A percentile compares a stretch with the other conserved stretches of the same genome.
Conservation (phyloP, 2,113 vertebrate species). For the Nasalis larvatus region DNA sequence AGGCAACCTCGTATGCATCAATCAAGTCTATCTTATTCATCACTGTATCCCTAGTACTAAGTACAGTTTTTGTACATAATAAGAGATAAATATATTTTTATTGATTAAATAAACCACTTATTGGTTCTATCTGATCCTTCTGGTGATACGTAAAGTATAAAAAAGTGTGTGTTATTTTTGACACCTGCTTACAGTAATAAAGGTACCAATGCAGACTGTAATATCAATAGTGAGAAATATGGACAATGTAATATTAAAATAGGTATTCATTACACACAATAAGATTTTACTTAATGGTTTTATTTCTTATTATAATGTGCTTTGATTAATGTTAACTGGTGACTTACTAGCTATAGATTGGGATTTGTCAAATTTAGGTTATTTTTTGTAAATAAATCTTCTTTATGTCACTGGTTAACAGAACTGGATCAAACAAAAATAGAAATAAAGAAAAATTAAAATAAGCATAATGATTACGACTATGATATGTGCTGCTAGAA, state of each 20-base stretch:
- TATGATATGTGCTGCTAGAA: not conserved
- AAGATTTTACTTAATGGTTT: not conserved
- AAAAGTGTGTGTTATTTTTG: not conserved
- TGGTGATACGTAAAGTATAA: not conserved
- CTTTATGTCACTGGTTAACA: not conserved
- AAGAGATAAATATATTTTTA: not conserved
- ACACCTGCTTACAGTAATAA: not conserved
- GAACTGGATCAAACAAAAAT: not conserved
- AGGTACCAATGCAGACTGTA: not conserved
- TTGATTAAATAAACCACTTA: not conserved
- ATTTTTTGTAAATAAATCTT: not conserved
- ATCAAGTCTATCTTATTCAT: not conserved
- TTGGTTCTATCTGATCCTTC: not conserved
- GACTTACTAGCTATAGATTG: not conserved
- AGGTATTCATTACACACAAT: rapidly evolving
- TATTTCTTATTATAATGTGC: not conserved
- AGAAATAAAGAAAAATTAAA: not conserved
- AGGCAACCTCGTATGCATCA: not conserved
- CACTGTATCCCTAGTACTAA: not conserved
- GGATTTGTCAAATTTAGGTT: not conserved
- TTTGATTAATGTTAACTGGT: conserved; percentile 16
- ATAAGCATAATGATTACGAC: not conserved
- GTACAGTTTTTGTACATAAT: not conserved
- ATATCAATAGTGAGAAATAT: not conserved
- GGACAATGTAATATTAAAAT: conserved; percentile 20